phyloP scores from a whole-genome alignment of 2,888 invertebrate genomes.

The Rosalia funebris region DNA sequence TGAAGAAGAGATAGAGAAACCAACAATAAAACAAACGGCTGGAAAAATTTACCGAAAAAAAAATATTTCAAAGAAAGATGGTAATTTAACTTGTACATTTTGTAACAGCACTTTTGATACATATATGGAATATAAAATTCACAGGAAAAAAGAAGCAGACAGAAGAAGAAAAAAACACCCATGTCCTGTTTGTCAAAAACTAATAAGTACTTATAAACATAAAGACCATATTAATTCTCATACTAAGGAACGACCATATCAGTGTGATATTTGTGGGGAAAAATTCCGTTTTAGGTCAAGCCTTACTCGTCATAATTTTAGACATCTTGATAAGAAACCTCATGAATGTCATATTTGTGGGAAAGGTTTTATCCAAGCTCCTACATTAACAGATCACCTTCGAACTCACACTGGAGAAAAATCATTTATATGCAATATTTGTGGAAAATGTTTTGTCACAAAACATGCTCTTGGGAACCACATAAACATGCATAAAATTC shows the following conservation, averaged over 20 bases:
- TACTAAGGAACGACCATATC: conserved; percentile 38
- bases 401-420: conserved; percentile 40
- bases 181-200: conserved; percentile 36
- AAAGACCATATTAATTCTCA: conserved; percentile 41
- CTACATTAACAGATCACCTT: conserved; percentile 40
- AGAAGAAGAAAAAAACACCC: conserved; percentile 35
- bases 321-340: conserved; percentile 38
- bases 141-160: conserved; percentile 40
- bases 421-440: conserved; percentile 40
- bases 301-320: conserved; percentile 35
- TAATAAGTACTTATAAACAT: conserved; percentile 36
- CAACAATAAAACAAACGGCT: no score
- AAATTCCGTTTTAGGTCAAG: conserved; percentile 39
- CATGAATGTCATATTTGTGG: conserved; percentile 40
- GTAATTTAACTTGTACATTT: conserved; percentile 33
- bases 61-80: conserved; percentile 4
- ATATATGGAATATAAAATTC: conserved; percentile 31
- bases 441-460: conserved; percentile 57
- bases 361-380: conserved; percentile 42
- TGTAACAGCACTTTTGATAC: conserved; percentile 32
- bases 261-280: conserved; percentile 36
- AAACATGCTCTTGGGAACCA: conserved; percentile 39
- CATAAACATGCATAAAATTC: conserved; percentile 34
- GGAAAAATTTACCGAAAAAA: no score
- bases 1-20: background rate